Evolutionary conservation across 2,888 invertebrate genomes (phyloP).

Genomic region (Apamea epomidion): DNA sequence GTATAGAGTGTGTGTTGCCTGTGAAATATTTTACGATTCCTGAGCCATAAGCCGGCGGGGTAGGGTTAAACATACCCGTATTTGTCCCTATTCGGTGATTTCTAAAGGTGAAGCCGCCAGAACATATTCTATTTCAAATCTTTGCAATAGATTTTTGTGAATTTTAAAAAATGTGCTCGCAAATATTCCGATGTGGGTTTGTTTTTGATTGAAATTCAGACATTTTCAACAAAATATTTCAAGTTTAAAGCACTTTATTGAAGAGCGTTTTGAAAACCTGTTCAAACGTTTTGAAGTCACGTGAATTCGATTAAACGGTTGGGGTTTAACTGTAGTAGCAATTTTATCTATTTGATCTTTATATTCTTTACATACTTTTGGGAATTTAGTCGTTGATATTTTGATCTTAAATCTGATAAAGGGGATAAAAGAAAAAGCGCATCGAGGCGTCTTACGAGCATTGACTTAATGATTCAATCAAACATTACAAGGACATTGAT

Average conservation of each 20-base stretch:
- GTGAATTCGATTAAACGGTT: conserved; percentile 35
- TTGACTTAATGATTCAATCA: not conserved
- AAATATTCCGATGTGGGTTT: conserved; percentile 19
- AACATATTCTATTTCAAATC: conserved; percentile 68
- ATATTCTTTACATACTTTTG: conserved; percentile 9
- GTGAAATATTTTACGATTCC: conserved; percentile 89
- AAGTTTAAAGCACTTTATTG: conserved; percentile 31
- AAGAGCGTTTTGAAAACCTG: conserved; percentile 30
- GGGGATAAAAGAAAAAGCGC: not conserved
- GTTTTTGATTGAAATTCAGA: conserved; percentile 31
- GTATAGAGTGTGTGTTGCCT: conserved; percentile 77
- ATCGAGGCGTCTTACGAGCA: not conserved
- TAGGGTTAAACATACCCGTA: conserved; percentile 80
- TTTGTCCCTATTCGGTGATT: conserved; percentile 85
- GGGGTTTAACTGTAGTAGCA: conserved; percentile 13
- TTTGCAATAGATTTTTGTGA: conserved; percentile 65
- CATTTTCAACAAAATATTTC: conserved; percentile 41
- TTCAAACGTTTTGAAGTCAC: conserved; percentile 43
- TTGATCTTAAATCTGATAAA: not conserved
- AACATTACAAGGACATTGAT: not conserved
- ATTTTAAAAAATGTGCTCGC: conserved; percentile 34
- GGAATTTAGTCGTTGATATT: conserved; percentile 7
- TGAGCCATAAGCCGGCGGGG: conserved; percentile 83
- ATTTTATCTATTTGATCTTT: conserved; percentile 9
- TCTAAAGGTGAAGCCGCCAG: conserved; percentile 73